Conservation (phyloP, 2,113 vertebrate genomes). For the Cyprinodon tularosa region DNA sequence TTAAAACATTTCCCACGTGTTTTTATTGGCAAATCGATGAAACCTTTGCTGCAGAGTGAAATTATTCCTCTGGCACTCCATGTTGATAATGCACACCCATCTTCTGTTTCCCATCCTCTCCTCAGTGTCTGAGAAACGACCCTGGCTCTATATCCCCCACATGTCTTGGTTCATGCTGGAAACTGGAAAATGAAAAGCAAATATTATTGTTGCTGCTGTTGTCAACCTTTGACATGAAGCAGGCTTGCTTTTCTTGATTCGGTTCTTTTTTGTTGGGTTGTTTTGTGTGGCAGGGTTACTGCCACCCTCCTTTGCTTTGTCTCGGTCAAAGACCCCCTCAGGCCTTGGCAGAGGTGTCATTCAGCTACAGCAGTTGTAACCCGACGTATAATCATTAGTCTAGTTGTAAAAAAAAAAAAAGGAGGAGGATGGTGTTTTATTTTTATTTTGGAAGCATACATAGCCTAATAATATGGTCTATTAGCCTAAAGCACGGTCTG, state of each 20-base stretch:
- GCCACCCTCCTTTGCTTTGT: too few species aligned
- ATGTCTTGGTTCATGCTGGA: neutral
- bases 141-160: neutral
- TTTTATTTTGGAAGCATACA: too few species aligned
- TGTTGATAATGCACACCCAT: neutral
- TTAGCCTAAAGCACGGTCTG: too few species aligned
- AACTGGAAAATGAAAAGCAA: neutral
- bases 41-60: neutral
- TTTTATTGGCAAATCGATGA: conserved; percentile 1
- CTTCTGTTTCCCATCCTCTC: neutral
- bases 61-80: neutral
- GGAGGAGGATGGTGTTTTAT: too few species aligned
- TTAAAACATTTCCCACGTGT: neutral
- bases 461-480: too few species aligned
- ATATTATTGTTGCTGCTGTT: neutral
- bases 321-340: too few species aligned
- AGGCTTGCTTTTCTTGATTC: neutral
- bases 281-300: too few species aligned
- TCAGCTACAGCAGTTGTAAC: too few species aligned
- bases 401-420: too few species aligned
- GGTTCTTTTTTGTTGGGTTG: neutral
- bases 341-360: too few species aligned
- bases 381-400: too few species aligned
- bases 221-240: neutral
- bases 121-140: neutral